Percentiles rank a stretch among this genome's conserved stretches.
phyloP scores from a whole-genome alignment of 2,888 invertebrate species.

The Eudasyphora cyanicolor region DNA sequence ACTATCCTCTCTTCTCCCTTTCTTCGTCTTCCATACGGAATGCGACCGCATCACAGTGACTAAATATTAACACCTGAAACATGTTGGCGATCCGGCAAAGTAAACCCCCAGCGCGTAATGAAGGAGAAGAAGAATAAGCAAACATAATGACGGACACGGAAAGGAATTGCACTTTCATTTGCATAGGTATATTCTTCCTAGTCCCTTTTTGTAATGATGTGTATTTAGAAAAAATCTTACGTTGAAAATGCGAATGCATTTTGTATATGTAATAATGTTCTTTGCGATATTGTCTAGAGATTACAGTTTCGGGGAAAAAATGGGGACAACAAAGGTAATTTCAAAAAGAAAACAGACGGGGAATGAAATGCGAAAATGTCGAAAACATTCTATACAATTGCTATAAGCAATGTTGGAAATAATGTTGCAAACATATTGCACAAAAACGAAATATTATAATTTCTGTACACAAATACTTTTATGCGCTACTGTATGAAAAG shows the following conservation, averaged over 20 bases:
- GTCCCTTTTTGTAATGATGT: neutral
- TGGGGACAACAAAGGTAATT: neutral
- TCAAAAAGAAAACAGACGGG: too few species aligned
- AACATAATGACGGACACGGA: too few species aligned
- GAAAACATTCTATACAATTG: too few species aligned
- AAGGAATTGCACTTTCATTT: neutral
- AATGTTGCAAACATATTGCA: too few species aligned
- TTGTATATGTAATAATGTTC: neutral
- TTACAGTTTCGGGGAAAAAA: neutral
- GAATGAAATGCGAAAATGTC: too few species aligned
- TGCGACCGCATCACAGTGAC: neutral
- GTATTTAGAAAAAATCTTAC: neutral
- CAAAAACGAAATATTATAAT: too few species aligned
- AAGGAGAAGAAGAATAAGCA: neutral
- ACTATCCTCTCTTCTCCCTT: neutral
- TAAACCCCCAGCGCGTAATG: neutral
- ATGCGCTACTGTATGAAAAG: too few species aligned
- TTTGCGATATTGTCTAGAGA: neutral
- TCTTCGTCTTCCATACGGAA: too few species aligned
- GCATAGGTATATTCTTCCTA: neutral
- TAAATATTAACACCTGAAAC: constrained; percentile 5
- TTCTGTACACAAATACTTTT: neutral
- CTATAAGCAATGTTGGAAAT: too few species aligned
- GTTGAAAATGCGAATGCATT: neutral
- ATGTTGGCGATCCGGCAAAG: neutral